phyloP scores from a whole-genome alignment of 1,140 invertebrate species.

The Gryon sp. region DNA sequence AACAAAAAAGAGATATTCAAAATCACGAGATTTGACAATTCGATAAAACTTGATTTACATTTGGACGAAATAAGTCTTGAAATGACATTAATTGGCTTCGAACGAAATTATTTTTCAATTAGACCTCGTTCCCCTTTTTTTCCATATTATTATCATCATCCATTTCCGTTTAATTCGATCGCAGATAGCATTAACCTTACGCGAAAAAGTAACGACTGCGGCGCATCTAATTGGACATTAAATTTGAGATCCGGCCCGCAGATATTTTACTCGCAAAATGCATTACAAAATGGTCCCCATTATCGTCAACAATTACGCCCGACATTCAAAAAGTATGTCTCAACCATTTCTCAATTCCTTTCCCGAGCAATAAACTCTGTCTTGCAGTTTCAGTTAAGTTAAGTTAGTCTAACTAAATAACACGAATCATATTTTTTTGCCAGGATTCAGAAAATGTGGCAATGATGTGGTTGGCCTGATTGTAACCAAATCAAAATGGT shows the following conservation, averaged over 20 bases:
- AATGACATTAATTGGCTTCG: slow-evolving; percentile 3
- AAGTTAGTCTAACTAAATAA: too few species aligned
- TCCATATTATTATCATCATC: slow-evolving; percentile 17
- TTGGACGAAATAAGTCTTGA: slow-evolving; percentile 21
- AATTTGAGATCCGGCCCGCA: slow-evolving; percentile 19
- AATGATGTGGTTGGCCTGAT: too few species aligned
- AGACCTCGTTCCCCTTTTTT: too few species aligned
- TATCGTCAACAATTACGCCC: slow-evolving; percentile 15
- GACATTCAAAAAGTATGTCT: slow-evolving; percentile 14
- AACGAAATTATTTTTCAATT: slow-evolving; percentile 26
- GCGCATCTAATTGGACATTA: slow-evolving; percentile 27
- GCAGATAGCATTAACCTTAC: slow-evolving; percentile 13
- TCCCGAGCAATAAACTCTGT: slow-evolving; percentile 1
- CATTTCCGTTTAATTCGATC: slow-evolving; percentile 1
- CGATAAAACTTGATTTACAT: slow-evolving; percentile 8
- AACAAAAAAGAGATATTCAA: too few species aligned
- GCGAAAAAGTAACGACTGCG: slow-evolving; percentile 6
- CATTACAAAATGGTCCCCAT: slow-evolving; percentile 4
- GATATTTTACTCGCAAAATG: slow-evolving; percentile 14
- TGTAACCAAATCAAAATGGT: too few species aligned
- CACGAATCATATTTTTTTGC: too few species aligned
- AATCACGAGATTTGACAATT: slow-evolving; percentile 32
- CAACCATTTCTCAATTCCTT: slow-evolving; percentile 27
- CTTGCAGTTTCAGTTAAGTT: background rate
- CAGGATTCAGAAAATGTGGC: too few species aligned